Evolutionary conservation across 2,113 vertebrate species (phyloP).

Genomic region (Merops nubicus): DNA sequence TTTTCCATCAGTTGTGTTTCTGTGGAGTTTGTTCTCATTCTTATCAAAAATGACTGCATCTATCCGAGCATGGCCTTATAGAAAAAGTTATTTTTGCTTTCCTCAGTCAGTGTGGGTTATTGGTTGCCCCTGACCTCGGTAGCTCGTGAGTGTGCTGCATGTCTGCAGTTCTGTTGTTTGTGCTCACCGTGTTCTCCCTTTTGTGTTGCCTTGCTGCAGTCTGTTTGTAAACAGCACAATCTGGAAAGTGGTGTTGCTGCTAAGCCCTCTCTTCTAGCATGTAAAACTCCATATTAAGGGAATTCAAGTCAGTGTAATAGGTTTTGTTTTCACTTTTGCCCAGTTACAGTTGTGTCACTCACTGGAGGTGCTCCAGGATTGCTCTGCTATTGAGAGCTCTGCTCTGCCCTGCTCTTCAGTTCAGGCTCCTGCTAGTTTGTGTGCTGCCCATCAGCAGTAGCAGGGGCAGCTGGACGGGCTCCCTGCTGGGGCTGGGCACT

Average conservation of each 20-base stretch:
- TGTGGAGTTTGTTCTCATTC: not conserved
- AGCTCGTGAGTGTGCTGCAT: not conserved
- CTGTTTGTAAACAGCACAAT: not conserved
- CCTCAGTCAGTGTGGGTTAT: not conserved
- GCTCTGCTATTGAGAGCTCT: not conserved
- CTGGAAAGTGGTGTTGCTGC: not conserved
- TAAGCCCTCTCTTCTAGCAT: not conserved
- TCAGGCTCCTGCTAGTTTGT: fast-evolving
- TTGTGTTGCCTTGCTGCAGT: not conserved
- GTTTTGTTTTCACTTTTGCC: not conserved
- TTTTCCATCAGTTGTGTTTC: not conserved
- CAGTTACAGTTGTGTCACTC: fast-evolving
- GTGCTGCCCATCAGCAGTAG: not conserved
- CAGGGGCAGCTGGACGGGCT: not conserved
- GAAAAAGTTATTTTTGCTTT: not conserved
- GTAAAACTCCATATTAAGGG: not conserved
- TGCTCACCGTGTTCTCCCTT: not conserved
- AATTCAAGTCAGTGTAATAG: fast-evolving
- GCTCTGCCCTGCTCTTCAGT: not conserved
- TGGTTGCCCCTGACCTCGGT: not conserved
- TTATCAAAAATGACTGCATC: not conserved
- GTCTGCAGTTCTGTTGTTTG: not conserved
- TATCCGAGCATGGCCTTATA: not conserved
- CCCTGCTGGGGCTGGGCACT: not conserved
- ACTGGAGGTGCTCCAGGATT: fast-evolving